Evolutionary conservation across 2,113 vertebrate genomes (phyloP).

Genomic region (Sceloporus undulatus): DNA sequence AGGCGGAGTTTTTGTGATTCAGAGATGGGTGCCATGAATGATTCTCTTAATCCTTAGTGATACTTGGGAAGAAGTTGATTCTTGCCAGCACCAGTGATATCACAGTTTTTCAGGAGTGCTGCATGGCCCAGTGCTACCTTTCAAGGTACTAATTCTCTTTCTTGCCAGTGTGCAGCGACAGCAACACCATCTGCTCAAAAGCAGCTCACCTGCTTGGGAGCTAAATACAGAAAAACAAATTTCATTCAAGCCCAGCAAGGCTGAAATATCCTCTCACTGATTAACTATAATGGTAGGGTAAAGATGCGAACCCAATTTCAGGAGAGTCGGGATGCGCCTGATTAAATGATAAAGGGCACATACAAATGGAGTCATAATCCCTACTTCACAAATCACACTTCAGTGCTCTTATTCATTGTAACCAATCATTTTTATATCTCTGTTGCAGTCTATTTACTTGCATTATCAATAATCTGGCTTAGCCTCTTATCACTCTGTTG

Average conservation of each 20-base stretch:
- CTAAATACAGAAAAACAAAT: slow-evolving; percentile 38
- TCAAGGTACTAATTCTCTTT: slow-evolving; percentile 39
- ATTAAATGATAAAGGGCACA: slow-evolving; percentile 51
- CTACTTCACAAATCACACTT: slow-evolving; percentile 58
- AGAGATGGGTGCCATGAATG: slow-evolving; percentile 1
- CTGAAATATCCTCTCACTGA: slow-evolving; percentile 29
- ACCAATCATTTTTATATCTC: slow-evolving; percentile 32
- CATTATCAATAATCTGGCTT: slow-evolving; percentile 56
- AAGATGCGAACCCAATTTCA: slow-evolving; percentile 48
- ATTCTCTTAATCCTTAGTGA: slow-evolving; percentile 63
- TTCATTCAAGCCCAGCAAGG: slow-evolving; percentile 22
- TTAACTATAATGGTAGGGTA: slow-evolving; percentile 11
- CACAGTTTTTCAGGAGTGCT: slow-evolving; percentile 46
- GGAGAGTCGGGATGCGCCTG: slow-evolving; percentile 21
- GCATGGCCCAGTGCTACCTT: background rate
- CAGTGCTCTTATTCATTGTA: slow-evolving; percentile 31
- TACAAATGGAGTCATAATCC: slow-evolving; percentile 44
- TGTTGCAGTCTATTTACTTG: slow-evolving; percentile 50
- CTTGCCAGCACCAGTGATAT: slow-evolving; percentile 24
- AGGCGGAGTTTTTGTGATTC: slow-evolving; percentile 17
- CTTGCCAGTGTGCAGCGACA: slow-evolving; percentile 30
- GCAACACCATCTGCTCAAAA: slow-evolving; percentile 40
- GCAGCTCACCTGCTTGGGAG: slow-evolving; percentile 43
- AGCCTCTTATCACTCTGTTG: slow-evolving; percentile 52
- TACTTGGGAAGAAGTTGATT: slow-evolving; percentile 37